Evolutionary conservation across 1,140 invertebrate species (phyloP).

Genomic region (Oncopodura yosiiana): DNA sequence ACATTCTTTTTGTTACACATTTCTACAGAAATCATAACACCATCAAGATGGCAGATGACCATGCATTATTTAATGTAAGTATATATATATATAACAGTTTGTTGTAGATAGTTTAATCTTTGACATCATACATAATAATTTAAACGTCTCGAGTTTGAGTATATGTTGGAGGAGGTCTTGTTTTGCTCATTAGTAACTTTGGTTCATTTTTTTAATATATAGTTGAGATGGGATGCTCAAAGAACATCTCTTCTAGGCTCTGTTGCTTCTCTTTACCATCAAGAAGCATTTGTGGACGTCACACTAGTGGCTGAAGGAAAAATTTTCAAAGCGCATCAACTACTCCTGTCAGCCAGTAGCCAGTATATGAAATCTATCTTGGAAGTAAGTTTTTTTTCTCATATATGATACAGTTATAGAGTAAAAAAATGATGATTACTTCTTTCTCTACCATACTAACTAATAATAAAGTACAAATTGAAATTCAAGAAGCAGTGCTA

Average conservation of each 20-base stretch:
- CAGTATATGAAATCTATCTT: constrained; percentile 39
- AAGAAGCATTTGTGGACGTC: constrained; percentile 35
- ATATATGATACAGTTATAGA: not conserved
- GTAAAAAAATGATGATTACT: no score
- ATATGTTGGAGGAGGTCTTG: no score
- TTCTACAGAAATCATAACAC: no score
- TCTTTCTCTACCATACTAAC: not conserved
- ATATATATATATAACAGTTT: no score
- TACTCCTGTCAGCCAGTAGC: constrained; percentile 42
- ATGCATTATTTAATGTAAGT: no score
- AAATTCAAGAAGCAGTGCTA: not conserved
- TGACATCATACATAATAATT: no score
- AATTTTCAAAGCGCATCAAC: constrained; percentile 41
- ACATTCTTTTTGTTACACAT: no score
- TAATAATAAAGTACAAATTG: not conserved
- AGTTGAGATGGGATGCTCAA: constrained; percentile 33
- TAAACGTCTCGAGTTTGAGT: no score
- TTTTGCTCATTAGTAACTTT: no score
- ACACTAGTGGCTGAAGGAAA: constrained; percentile 41
- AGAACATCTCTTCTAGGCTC: constrained; percentile 28
- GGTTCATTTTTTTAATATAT: no score
- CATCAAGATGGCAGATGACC: no score
- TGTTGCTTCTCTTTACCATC: constrained; percentile 24
- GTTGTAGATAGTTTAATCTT: no score
- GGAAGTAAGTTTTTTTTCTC: constrained; percentile 29